Percentiles rank a stretch among this genome's conserved stretches.
phyloP scores from a whole-genome alignment of 1,140 invertebrate species.

The Panonychus citri region DNA sequence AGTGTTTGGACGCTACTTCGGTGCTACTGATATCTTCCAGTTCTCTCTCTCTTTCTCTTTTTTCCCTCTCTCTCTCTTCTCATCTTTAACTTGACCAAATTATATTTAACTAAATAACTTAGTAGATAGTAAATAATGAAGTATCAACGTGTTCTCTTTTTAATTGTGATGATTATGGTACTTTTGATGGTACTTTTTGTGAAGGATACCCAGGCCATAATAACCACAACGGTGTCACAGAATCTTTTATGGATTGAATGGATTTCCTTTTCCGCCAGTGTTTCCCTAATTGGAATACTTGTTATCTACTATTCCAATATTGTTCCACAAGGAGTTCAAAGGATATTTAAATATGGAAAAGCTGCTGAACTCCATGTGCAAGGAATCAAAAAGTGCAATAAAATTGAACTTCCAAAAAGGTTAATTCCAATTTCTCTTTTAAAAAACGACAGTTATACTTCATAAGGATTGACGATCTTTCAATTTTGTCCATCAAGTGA shows the following conservation, averaged over 20 bases:
- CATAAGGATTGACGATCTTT: too few species aligned
- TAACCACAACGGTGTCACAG: not conserved
- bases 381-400: not conserved
- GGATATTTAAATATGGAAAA: conserved; percentile 10
- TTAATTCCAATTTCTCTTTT: not conserved
- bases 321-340: conserved; percentile 4
- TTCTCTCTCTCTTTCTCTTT: too few species aligned
- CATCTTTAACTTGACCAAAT: too few species aligned
- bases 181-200: not conserved
- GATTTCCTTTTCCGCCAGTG: not conserved
- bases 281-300: conserved; percentile 3
- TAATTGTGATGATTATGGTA: not conserved
- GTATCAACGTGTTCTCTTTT: too few species aligned
- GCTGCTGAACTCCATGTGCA: conserved; percentile 1
- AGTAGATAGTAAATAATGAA: too few species aligned
- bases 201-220: not conserved
- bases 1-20: too few species aligned
- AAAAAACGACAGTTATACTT: not conserved
- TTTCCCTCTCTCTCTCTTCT: too few species aligned
- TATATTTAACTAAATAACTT: too few species aligned
- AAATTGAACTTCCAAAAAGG: not conserved
- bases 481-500: too few species aligned
- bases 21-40: too few species aligned
- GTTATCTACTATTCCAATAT: not conserved
- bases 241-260: conserved; percentile 5